Evolutionary conservation across 64 coral and sea anemone species (phyloP), one percentile per base, ranked within the genome.

Genomic region (Stylophora pistillata): DNA sequence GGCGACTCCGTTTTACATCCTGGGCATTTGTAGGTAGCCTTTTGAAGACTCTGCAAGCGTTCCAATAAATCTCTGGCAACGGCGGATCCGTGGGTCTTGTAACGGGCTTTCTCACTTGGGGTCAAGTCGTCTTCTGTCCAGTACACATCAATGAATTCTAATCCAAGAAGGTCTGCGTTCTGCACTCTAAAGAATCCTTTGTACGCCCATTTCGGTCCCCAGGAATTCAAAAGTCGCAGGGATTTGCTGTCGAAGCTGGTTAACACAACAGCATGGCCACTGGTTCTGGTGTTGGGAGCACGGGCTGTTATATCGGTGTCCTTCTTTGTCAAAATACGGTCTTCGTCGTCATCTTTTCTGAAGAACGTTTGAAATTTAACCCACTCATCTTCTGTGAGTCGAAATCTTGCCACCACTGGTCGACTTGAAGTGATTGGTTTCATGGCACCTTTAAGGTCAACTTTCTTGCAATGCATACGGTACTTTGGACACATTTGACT

Each of bases 141-240:
- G 18, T 23, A 92, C n/a, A 92, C 82, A 21, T 92, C 90, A 21
- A 86, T 0, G 20, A 86, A 92, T 25, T 72, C 17, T 30, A 92
- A 41, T 2, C 82, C 74, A 30, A 92, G 74, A 29, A 92, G 82
- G 55, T 78, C 17, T 55, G 82, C 31, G 86, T 92, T 72, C 61
- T 86, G 14, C 25, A 92, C 74, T 52, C 60, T 92, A 62, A 92
- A 92, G 28, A 86, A 92, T 13, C 89, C 90, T n/a, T 33, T 56
- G 55, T 92, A 73, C 14, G 37, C 81, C 56, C 55, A 86, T 0
- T 37, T 3, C 5, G 70, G 31, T 5, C 79, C 71, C 71, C 71
- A 85, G 30, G 89, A 91, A 91, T 91, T 91, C 89, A 91, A 85
- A 28, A 91, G 58, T 11, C 18, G 30, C n/a, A 91, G 54, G 53